A percentile compares a stretch with the other conserved stretches of the same genome.
These are phyloP conservation scores for Hydractinia symbiolongicarpus DNA, from an alignment of 30 jellyfish, hydroid and myxozoan species.

Conservation along the genomic window DNA sequence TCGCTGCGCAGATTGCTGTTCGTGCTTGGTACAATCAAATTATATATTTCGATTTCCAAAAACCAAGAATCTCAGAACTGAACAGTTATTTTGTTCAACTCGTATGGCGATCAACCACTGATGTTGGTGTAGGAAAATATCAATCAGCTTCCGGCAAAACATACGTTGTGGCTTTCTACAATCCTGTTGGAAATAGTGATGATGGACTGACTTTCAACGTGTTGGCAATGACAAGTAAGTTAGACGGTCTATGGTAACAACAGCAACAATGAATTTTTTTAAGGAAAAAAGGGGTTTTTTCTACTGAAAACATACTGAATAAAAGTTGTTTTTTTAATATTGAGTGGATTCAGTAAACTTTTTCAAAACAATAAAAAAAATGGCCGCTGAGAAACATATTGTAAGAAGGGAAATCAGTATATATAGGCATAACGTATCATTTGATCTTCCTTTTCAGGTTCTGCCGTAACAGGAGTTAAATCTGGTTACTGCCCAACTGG, in stretches of 20 bases:
- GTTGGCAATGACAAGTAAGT: conserved; percentile 80
- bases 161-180: conserved; percentile 84
- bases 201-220: conserved; percentile 74
- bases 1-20: conserved; percentile 74
- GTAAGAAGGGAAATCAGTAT: too few species aligned
- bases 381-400: too few species aligned
- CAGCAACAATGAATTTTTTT: too few species aligned
- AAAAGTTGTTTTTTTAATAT: too few species aligned
- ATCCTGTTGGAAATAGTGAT: conserved; percentile 79
- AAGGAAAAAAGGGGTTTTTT: too few species aligned
- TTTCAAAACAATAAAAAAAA: too few species aligned
- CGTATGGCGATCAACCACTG: conserved; percentile 90
- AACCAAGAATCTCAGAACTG: conserved; percentile 58
- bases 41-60: conserved; percentile 67
- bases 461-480: conserved; percentile 56
- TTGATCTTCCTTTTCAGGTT: neutral
- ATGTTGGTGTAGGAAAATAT: conserved; percentile 91
- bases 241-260: neutral
- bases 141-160: conserved; percentile 74
- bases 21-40: conserved; percentile 97
- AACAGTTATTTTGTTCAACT: conserved; percentile 89
- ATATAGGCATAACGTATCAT: too few species aligned
- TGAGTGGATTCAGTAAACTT: too few species aligned
- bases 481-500: conserved; percentile 88
- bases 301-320: too few species aligned